Evolutionary conservation across 1,140 invertebrate species (phyloP), one percentile per base, ranked within the genome.

Genomic region (Cherax destructor): DNA sequence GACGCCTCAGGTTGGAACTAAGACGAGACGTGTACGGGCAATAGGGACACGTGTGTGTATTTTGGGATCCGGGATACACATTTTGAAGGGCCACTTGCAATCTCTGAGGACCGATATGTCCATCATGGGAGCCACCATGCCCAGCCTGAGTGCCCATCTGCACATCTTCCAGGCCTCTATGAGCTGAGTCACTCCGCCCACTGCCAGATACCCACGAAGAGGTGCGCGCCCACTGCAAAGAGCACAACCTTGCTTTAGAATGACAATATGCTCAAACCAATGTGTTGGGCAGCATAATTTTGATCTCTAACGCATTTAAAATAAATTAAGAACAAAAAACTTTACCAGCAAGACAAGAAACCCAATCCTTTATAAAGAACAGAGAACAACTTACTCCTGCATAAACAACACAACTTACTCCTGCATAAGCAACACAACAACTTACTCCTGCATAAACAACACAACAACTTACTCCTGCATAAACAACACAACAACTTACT

Each of bases 1-100:
- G 93, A 11, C 93, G 91, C 69, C 91, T 91, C 49, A 92, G 65
- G 83, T 93, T 92, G 83, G 90, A 91, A 81, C 84, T 86, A 9
- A 91, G 65, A 3, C 84, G 84, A 50, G 90, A 91, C 4, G 78
- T 86, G 79, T 91, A 91, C 50, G 90, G 84, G 59, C 90, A 91
- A 61, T 91, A 87, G 5, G 90, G 90, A 59, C 90, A 91, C 16
- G 50, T 87, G 84, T 87, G 79, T n/a, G 47, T 65, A 50, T 7
- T 52, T 69, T 80, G 90, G 4, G 84, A 77, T 41, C 79, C 78
- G 41, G 41, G 59, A 59, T 86, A 87, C 11, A 61, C 41, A 49
- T 30, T 86, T 65, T 81, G 77, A 30, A 83, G 65, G 74, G 61
- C 56, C 21, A 65, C 81, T 50, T 91, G 88, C 72, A 85, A 30